Evolutionary conservation across 2,113 vertebrate species (phyloP).

Genomic region (Cavia aperea): DNA sequence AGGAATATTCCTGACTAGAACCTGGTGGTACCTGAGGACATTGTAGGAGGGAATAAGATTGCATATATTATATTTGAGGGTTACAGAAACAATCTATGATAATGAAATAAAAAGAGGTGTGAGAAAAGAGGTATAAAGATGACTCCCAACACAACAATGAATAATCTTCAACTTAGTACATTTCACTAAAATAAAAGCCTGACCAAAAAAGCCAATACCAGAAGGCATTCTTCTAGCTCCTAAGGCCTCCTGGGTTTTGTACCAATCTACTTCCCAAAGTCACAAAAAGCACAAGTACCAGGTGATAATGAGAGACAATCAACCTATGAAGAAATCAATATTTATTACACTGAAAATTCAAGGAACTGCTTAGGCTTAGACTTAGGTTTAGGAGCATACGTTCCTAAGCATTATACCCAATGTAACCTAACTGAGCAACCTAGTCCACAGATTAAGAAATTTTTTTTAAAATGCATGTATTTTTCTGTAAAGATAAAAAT

Average conservation of each 20-base stretch:
- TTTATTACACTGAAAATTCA: background rate
- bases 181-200: background rate
- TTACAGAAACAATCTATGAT: background rate
- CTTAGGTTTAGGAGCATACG: background rate
- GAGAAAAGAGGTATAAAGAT: background rate
- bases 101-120: background rate
- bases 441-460: background rate
- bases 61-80: background rate
- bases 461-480: background rate
- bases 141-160: background rate
- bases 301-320: background rate
- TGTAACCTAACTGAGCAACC: background rate
- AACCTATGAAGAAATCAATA: background rate
- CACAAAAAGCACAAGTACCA: background rate
- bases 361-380: background rate
- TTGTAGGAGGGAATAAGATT: background rate
- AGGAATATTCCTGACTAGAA: background rate
- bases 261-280: background rate
- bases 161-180: background rate
- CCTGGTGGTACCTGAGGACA: background rate
- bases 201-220: background rate
- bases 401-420: background rate
- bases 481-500: conserved; percentile 14
- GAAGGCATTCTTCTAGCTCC: background rate
- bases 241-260: background rate